Evolutionary conservation across 1,140 invertebrate genomes (phyloP).

Genomic region (Portunus trituberculatus): DNA sequence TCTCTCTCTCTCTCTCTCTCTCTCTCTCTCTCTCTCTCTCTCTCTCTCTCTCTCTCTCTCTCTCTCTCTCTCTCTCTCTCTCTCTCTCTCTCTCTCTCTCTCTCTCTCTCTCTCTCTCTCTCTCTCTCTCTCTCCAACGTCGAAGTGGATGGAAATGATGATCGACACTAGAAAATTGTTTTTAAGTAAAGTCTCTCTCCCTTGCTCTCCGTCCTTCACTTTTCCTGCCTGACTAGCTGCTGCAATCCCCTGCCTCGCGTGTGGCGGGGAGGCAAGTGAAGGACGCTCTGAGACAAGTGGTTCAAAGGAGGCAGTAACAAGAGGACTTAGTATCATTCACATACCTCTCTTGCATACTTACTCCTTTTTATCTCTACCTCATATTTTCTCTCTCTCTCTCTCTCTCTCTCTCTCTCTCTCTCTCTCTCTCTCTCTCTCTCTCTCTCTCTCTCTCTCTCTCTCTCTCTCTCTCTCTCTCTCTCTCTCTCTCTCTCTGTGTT

Average conservation of each 20-base stretch:
- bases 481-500: too few relatives aligned
- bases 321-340: too few relatives aligned
- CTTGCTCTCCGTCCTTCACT: background rate
- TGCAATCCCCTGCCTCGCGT: background rate
- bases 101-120: background rate
- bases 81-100: constrained; percentile 49
- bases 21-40: background rate
- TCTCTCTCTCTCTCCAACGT: background rate
- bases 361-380: too few relatives aligned
- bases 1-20: background rate
- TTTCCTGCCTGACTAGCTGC: background rate
- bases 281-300: too few relatives aligned
- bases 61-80: constrained; percentile 40
- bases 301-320: too few relatives aligned
- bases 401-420: too few relatives aligned
- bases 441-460: too few relatives aligned
- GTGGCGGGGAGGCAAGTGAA: too few relatives aligned
- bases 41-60: constrained; percentile 51
- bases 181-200: background rate
- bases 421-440: background rate
- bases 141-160: background rate
- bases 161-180: background rate
- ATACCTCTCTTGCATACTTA: too few relatives aligned
- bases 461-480: too few relatives aligned
- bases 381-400: background rate